phyloP scores from a whole-genome alignment of 1,140 invertebrate genomes.

The Nymphalis io region DNA sequence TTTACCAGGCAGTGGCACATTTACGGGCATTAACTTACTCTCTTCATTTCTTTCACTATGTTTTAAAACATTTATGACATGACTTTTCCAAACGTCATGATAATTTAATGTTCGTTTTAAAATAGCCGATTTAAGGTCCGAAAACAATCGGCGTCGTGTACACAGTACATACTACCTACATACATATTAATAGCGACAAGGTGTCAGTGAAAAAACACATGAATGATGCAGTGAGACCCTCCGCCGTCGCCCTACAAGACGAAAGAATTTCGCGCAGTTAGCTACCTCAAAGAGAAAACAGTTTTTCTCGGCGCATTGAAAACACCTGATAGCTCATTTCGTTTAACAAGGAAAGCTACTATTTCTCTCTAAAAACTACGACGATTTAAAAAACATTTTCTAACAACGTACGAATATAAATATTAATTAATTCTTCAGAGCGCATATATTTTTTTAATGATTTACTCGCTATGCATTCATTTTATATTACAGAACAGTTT shows the following conservation, averaged over 20 bases:
- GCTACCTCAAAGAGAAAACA: slow-evolving; percentile 57
- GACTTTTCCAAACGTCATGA: too few relatives aligned
- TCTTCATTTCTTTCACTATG: too few relatives aligned
- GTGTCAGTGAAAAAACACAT: slow-evolving; percentile 73
- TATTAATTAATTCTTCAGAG: slow-evolving; percentile 3
- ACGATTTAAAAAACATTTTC: neutral
- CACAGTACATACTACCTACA: slow-evolving; percentile 33
- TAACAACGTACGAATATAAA: neutral
- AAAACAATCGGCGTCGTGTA: neutral
- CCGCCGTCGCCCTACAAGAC: slow-evolving; percentile 66
- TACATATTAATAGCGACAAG: slow-evolving; percentile 74
- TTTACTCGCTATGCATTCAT: slow-evolving; percentile 5
- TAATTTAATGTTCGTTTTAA: neutral
- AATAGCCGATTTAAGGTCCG: neutral
- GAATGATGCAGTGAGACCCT: slow-evolving; percentile 77
- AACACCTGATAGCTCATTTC: slow-evolving; percentile 71
- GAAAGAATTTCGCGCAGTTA: slow-evolving; percentile 72
- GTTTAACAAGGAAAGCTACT: slow-evolving; percentile 57
- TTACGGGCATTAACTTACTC: too few relatives aligned
- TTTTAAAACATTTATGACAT: too few relatives aligned
- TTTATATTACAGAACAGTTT: slow-evolving; percentile 41
- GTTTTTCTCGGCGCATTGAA: slow-evolving; percentile 57
- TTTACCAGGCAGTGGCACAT: too few relatives aligned
- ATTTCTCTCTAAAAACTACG: neutral
- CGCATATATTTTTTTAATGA: slow-evolving; percentile 6